These are phyloP conservation scores for Aphidius gifuensis DNA, from an alignment of 1,140 invertebrate species.

Conservation along the genomic window DNA sequence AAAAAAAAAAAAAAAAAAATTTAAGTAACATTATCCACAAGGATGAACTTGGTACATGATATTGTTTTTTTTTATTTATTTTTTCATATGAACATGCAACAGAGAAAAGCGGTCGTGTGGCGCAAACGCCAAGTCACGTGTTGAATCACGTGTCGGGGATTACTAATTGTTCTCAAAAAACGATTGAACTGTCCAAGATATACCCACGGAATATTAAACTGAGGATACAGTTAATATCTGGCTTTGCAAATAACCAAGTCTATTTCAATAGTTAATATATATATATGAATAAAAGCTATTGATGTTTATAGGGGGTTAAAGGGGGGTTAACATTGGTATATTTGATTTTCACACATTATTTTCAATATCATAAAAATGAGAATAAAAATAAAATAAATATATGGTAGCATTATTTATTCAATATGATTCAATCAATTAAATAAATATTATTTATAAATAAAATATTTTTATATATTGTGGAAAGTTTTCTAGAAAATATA, in stretches of 20 bases:
- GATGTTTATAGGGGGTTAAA: neutral
- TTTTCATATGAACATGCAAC: neutral
- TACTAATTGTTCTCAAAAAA: slow-evolving; percentile 16
- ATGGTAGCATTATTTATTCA: too few relatives aligned
- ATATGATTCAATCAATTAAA: too few relatives aligned
- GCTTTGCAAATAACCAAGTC: slow-evolving; percentile 10
- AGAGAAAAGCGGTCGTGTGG: neutral
- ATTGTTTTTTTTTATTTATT: too few relatives aligned
- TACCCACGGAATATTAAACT: slow-evolving; percentile 9
- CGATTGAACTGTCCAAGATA: slow-evolving; percentile 3
- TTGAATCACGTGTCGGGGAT: slow-evolving; percentile 7
- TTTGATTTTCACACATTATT: slow-evolving; percentile 15
- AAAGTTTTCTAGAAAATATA: too few relatives aligned
- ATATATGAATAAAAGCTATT: slow-evolving; percentile 4
- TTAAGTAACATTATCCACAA: too few relatives aligned
- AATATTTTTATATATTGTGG: too few relatives aligned
- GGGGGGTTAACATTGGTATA: neutral
- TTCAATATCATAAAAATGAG: neutral
- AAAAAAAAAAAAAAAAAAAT: too few relatives aligned
- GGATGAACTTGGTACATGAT: too few relatives aligned
- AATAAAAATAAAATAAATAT: too few relatives aligned
- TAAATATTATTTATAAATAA: too few relatives aligned
- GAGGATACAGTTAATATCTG: slow-evolving; percentile 11
- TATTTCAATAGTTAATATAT: neutral
- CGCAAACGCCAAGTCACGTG: slow-evolving; percentile 2